phyloP scores from a whole-genome alignment of 1,140 invertebrate species.

The Zaprionus davidi region DNA sequence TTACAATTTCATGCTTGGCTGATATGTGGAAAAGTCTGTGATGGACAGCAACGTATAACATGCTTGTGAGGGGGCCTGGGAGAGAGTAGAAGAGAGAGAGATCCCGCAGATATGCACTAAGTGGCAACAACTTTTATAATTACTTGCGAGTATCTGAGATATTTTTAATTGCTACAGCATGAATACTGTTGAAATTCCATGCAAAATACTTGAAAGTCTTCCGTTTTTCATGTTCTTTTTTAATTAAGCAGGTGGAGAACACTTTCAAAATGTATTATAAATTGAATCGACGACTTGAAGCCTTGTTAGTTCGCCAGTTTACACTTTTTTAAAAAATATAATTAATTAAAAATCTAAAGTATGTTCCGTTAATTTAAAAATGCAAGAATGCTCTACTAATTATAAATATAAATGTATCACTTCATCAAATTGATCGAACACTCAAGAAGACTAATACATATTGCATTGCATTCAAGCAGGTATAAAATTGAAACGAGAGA shows the following conservation, averaged over 20 bases:
- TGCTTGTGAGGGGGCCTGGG: not conserved
- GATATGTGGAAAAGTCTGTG: conserved; percentile 19
- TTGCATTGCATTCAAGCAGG: not conserved
- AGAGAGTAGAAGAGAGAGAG: not conserved
- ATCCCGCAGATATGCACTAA: not conserved
- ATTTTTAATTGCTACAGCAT: conserved; percentile 28
- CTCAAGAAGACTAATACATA: not conserved
- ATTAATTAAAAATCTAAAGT: no score
- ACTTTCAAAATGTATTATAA: no score
- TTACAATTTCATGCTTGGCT: conserved; percentile 51
- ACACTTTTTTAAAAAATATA: no score
- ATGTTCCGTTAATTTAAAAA: no score
- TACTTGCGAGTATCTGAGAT: not conserved
- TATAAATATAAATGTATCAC: no score
- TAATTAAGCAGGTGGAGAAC: not conserved
- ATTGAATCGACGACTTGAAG: no score
- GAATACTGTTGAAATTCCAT: not conserved
- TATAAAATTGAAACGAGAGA: not conserved
- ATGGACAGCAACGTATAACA: not conserved
- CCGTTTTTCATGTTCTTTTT: not conserved
- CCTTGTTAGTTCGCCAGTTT: no score
- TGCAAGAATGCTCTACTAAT: no score
- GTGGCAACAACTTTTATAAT: conserved; percentile 6
- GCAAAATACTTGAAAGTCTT: not conserved
- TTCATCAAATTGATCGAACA: no score